Base-by-base conservation (phyloP, 2,888 invertebrate species). In the Campaea margaritaria region DNA sequence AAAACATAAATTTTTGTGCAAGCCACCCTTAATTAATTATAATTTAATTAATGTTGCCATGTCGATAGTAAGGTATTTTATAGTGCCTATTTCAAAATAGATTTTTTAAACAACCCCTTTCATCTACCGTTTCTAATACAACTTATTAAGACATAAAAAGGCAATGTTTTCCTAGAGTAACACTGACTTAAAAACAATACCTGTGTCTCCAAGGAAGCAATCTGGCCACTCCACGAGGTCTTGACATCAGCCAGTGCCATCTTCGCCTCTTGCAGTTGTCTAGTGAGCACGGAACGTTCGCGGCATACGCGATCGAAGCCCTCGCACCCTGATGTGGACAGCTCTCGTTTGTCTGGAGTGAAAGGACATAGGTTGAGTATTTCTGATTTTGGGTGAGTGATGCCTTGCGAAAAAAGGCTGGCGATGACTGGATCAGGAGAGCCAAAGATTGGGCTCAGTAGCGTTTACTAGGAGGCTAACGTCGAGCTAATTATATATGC, bases 161-260 rank as follows among this genome's bases (percentile, higher is more conserved):
- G n/a, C n/a, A n/a, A n/a, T n/a, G n/a, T n/a, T n/a, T n/a, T n/a
- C n/a, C n/a, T n/a, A n/a, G n/a, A n/a, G n/a, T n/a, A n/a, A n/a
- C n/a, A n/a, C n/a, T n/a, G n/a, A n/a, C n/a, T n/a, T n/a, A n/a
- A 34, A 2, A 38, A 27, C 13, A 9, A 31, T 77, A 96, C 96
- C 94, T 98, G 98, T n/a, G 97, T 97, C 83, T 98, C 98, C 41
- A 98, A 87, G 0, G 96, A 95, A 13, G 97, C 95, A 73, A 98
- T 98, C 84, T 97, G 97, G 12, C 96, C 96, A 75, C 97, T 97
- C 98, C 98, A 98, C 0, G 96, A 96, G 0, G 96, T 96, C 83
- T 98, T 98, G 68, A 98, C 97, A 75, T 98, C 97, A 0, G 96
- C 96, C 34, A 98, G 89, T 82, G 98, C 97, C 77, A 97, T 93